Evolutionary conservation across 2,797 vertebrate species (phyloP), one percentile per base, ranked within the genome.

Genomic region (Chanos chanos): DNA sequence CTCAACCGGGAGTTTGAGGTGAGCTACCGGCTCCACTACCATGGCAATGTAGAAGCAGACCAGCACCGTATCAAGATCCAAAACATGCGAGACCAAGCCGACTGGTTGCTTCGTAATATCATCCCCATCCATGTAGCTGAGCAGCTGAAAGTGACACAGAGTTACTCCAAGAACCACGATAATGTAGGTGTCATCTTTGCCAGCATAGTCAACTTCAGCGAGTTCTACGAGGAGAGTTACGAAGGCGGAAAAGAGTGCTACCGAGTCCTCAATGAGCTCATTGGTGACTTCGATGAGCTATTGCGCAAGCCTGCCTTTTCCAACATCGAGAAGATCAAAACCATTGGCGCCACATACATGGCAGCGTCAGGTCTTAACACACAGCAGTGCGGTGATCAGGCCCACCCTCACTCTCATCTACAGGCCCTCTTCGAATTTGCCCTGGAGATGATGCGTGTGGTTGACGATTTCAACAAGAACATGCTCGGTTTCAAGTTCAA

Each of bases 401-500:
- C 30, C 58, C 85, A 94, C 85, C 93, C 94, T 0, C 92, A 94
- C 0, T 85, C 88, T 18, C 96, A 99, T 80, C 75, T 99, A 70
- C 90, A 88, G 72, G 89, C 91, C 2, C 92, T 99, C 51, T 98
- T 99, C 30, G 90, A 95, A 81, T 99, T 99, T 12, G 93, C 94
- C 80, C 89, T 92, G 76, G 95, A 97, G 78, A 97, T 99, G 96
- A 98, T 98, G 94, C 90, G 86, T 0, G 95, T 99, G 70, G 90
- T 99, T 56, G 96, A 97, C 0, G 95, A 99, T 80, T 99, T 99
- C 82, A 99, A 99, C 85, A 97, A 93, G 84, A 96, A 98, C 81
- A 96, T 99, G 96, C 80, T 99, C 33, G 95, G 96, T 81, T 99
- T 99, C 55, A 94, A 95, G 57, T 99, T 99, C 52, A 97, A 97